Base-by-base conservation (phyloP, 2,113 vertebrate species). In the Irena cyanogastra region DNA sequence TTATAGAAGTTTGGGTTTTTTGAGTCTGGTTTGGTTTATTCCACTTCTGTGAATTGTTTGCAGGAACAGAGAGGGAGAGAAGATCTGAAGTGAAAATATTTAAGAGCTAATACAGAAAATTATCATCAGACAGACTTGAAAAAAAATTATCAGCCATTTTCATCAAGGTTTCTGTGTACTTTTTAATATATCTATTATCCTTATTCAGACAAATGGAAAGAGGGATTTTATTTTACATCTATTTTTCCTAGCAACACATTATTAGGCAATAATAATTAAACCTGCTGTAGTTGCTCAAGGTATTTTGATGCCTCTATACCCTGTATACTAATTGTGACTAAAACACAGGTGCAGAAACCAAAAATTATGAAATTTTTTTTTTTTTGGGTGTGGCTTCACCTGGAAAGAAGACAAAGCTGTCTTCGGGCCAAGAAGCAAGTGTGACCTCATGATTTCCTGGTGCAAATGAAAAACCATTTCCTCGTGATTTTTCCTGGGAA, bases 391-490 rank as follows among this genome's bases (percentile, higher is more conserved):
- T 24, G 33, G 81, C 50, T 96, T 95, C 69, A 91, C 45, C 88
- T 87, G 79, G 87, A 95, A 56, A 18, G 65, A 83, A 24, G 93
- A 87, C 57, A 94, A 79, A 83, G 50, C 41, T 89, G 56, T 39
- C 71, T 83, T 50, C 91, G 83, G 88, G 88, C 31, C 77, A 84
- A 76, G 77, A 50, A 92, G 30, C 12, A 71, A 87, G n/a, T 20
- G 80, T 90, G 80, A 94, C 27, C 77, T 95, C 66, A 72, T 49
- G 18, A 93, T 85, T 95, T 96, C 84, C 89, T 37, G 33, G 33
- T 75, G 63, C n/a, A n/a, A n/a, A n/a, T n/a, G n/a, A n/a, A n/a
- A n/a, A n/a, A n/a, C n/a, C n/a, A n/a, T n/a, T n/a, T n/a, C n/a
- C n/a, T n/a, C n/a, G n/a, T n/a, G n/a, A n/a, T n/a, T n/a, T n/a